Conservation (phyloP, 1,140 invertebrate genomes). For the Drosophila suzukii region DNA sequence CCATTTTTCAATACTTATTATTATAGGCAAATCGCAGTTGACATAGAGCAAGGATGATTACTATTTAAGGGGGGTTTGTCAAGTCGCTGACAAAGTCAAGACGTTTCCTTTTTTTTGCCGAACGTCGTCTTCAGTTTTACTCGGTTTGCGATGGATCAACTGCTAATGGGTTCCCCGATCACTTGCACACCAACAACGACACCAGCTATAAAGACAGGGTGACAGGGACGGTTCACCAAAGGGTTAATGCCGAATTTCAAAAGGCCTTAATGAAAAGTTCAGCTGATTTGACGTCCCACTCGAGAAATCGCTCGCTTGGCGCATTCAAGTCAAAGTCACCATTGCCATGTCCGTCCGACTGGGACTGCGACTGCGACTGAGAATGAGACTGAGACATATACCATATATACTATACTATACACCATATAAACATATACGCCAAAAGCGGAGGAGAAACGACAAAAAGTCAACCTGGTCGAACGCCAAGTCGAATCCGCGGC, state of each 20-base stretch:
- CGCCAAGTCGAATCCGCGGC: constrained; percentile 47
- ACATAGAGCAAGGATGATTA: constrained; percentile 39
- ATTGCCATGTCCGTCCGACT: constrained; percentile 32
- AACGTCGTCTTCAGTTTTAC: constrained; percentile 7
- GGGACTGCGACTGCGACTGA: constrained; percentile 6
- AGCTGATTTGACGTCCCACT: constrained; percentile 75
- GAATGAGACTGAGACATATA: constrained; percentile 37
- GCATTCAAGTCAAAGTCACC: constrained; percentile 66
- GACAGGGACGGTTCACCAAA: constrained; percentile 28
- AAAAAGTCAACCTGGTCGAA: constrained; percentile 70
- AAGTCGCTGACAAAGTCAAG: constrained; percentile 47
- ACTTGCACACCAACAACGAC: constrained; percentile 9
- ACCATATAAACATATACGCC: constrained; percentile 11
- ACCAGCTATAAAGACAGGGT: constrained; percentile 4
- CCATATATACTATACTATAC: constrained; percentile 11
- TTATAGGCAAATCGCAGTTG: constrained; percentile 20
- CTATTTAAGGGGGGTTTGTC: constrained; percentile 64
- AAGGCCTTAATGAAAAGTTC: constrained; percentile 61
- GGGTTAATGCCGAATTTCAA: constrained; percentile 38
- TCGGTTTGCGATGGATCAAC: constrained; percentile 25
- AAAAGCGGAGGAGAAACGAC: constrained; percentile 57
- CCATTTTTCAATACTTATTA: background rate
- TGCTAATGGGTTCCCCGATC: constrained; percentile 42
- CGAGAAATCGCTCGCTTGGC: constrained; percentile 58
- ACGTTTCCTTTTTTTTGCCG: constrained; percentile 20